A percentile compares a stretch with the other conserved stretches of the same genome.
Evolutionary conservation across 2,888 invertebrate species (phyloP).

Genomic region (Cheilosia soror): DNA sequence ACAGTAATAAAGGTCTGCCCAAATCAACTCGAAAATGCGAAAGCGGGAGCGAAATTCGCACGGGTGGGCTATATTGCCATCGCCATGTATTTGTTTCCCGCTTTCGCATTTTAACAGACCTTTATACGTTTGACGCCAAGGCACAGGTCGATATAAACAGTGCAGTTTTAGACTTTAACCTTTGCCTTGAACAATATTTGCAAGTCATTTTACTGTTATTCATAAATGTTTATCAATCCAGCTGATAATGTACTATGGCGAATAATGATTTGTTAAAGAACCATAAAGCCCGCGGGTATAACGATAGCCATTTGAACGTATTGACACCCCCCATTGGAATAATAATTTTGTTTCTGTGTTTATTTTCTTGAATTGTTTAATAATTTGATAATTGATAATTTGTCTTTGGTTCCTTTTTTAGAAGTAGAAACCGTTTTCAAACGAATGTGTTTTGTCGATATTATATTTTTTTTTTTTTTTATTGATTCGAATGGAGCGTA

Average conservation of each 20-base stretch:
- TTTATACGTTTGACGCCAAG: too few relatives aligned
- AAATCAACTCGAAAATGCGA: too few relatives aligned
- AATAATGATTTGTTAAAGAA: too few relatives aligned
- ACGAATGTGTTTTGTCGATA: constrained; percentile 5
- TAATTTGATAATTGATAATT: too few relatives aligned
- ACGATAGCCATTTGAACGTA: background rate
- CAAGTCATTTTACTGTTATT: background rate
- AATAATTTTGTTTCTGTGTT: background rate
- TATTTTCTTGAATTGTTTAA: background rate
- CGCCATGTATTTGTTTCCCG: too few relatives aligned
- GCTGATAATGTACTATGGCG: background rate
- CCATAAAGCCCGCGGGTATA: too few relatives aligned
- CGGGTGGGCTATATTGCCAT: too few relatives aligned
- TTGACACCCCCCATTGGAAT: background rate
- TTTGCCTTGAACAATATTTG: constrained; percentile 1
- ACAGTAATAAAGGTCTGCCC: too few relatives aligned
- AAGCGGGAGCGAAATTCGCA: too few relatives aligned
- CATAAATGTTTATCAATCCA: background rate
- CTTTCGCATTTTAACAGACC: too few relatives aligned
- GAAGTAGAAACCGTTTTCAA: constrained; percentile 14
- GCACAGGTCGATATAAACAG: background rate
- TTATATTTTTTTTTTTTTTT: constrained; percentile 10
- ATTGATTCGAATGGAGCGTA: background rate
- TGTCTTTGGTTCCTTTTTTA: constrained; percentile 4
- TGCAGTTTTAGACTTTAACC: constrained; percentile 16